phyloP scores from a whole-genome alignment of 2,113 vertebrate genomes.

The Triplophysa tibetana region DNA sequence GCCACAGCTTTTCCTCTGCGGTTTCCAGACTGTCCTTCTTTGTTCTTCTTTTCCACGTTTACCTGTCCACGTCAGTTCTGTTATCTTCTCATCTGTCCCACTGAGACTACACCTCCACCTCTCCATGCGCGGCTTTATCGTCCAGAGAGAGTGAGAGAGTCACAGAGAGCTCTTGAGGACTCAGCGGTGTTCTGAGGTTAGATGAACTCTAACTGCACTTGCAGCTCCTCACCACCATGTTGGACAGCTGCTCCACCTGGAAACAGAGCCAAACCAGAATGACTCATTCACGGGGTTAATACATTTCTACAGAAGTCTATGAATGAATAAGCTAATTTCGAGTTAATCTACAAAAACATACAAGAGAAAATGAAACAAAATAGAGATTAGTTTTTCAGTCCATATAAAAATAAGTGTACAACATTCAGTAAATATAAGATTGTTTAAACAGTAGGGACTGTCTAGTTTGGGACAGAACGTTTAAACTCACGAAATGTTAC shows the following conservation, averaged over 20 bases:
- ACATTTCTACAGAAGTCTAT: background rate
- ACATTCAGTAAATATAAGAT: no score
- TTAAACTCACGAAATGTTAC: no score
- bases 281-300: background rate
- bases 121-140: background rate
- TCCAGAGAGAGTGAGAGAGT: constrained; percentile 10
- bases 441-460: no score
- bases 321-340: background rate
- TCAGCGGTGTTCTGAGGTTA: background rate
- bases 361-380: no score
- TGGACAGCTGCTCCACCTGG: constrained; percentile 87
- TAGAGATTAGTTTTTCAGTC: no score
- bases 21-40: background rate
- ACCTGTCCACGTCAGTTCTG: constrained; percentile 1
- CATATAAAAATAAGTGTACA: no score
- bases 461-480: no score
- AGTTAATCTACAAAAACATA: background rate
- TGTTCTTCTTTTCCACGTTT: background rate
- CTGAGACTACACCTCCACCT: constrained; percentile 21
- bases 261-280: constrained; percentile 11
- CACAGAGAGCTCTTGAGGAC: constrained; percentile 4
- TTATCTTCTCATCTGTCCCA: background rate
- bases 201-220: constrained; percentile 82
- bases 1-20: constrained; percentile 4
- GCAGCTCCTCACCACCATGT: constrained; percentile 89